A percentile compares a stretch with the other conserved stretches of the same genome.
phyloP scores from a whole-genome alignment of 2,113 vertebrate species.

The Macrotis lagotis region DNA sequence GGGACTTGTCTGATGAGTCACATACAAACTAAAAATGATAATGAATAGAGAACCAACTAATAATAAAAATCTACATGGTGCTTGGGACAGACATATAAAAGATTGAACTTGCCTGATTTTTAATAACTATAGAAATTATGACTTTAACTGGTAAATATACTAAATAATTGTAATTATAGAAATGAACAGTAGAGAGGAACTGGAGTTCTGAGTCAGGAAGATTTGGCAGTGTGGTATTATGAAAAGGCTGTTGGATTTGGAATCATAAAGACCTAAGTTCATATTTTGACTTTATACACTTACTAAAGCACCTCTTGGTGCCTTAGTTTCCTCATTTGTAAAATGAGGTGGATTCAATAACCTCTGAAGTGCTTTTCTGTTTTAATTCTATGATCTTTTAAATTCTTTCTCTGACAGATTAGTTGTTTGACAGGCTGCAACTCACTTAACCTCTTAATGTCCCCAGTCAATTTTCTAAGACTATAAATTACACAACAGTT shows the following conservation, averaged over 20 bases:
- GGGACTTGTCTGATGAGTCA: neutral
- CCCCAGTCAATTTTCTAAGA: neutral
- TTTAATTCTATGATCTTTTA: neutral
- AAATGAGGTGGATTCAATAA: neutral
- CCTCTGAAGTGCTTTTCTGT: neutral
- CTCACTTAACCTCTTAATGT: neutral
- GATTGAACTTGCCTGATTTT: neutral
- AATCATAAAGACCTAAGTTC: neutral
- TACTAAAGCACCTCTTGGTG: neutral
- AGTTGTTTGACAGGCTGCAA: neutral
- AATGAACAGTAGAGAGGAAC: neutral
- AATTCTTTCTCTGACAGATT: neutral
- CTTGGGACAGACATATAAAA: neutral
- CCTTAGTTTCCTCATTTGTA: slow-evolving; percentile 24
- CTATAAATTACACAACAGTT: neutral
- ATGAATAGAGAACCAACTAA: neutral
- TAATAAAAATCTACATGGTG: neutral
- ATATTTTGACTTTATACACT: neutral
- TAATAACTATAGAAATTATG: neutral
- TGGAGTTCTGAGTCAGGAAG: neutral
- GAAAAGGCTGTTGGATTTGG: neutral
- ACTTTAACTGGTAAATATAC: neutral
- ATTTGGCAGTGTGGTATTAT: neutral
- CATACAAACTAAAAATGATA: neutral
- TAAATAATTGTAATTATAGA: neutral